Conservation (phyloP, 2,888 invertebrate species). For the Spisula subtruncata region DNA sequence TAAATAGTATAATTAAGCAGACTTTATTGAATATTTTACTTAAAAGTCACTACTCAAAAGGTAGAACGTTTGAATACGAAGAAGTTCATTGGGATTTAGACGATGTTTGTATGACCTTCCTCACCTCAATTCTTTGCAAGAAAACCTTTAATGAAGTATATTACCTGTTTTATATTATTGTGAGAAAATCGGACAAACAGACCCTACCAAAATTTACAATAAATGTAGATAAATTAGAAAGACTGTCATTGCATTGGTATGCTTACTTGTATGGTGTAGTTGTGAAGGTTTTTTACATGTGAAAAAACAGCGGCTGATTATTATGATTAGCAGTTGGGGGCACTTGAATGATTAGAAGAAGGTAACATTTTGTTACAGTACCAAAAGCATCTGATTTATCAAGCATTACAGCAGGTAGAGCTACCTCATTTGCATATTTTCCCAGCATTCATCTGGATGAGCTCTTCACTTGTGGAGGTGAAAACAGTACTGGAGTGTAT, state of each 20-base stretch:
- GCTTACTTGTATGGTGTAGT: not conserved
- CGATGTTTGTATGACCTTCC: conserved; percentile 55
- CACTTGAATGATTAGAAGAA: conserved; percentile 31
- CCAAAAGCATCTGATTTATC: conserved; percentile 40
- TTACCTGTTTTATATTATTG: conserved; percentile 31
- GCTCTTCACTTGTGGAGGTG: conserved; percentile 42
- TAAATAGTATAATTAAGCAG: not conserved
- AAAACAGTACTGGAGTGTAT: conserved; percentile 7
- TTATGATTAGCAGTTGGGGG: conserved; percentile 22
- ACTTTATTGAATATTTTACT: conserved; percentile 43
- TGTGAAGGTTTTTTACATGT: conserved; percentile 10
- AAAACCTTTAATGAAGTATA: conserved; percentile 24
- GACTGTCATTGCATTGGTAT: not conserved
- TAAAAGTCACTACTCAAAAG: conserved; percentile 40
- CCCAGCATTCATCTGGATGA: conserved; percentile 48
- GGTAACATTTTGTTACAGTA: conserved; percentile 40
- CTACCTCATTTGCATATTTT: conserved; percentile 61
- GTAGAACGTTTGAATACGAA: not conserved
- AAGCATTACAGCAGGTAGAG: conserved; percentile 50
- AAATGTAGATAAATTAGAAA: conserved; percentile 9
- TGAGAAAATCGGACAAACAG: not conserved
- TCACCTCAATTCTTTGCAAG: conserved; percentile 34
- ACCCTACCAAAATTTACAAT: not conserved
- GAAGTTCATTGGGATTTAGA: not conserved
- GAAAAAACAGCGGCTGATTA: conserved; percentile 19